phyloP scores from a whole-genome alignment of 2,797 vertebrate genomes.

The Dryobates pubescens region DNA sequence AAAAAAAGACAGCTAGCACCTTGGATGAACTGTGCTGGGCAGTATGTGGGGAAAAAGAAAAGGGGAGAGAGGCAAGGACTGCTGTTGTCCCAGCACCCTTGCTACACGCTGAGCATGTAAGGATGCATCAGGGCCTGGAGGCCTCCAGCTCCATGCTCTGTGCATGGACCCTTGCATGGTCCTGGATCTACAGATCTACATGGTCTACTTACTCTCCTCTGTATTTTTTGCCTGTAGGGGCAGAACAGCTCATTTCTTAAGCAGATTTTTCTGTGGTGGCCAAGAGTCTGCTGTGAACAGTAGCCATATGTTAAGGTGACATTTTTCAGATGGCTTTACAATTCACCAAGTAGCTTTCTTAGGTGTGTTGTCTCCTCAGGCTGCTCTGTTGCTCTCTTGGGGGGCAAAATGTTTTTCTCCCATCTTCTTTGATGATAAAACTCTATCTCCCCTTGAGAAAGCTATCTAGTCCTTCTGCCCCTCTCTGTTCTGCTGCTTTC shows the following conservation, averaged over 20 bases:
- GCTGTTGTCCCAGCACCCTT: not conserved
- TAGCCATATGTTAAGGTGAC: not conserved
- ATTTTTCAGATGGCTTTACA: conserved; percentile 1
- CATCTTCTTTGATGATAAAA: not conserved
- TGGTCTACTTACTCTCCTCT: not conserved
- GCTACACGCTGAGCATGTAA: not conserved
- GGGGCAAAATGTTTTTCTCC: not conserved
- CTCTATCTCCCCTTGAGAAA: not conserved
- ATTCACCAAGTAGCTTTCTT: not conserved
- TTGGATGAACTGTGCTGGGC: not conserved
- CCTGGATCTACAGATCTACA: not conserved
- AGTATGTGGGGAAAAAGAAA: not conserved
- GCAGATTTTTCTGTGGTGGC: not conserved
- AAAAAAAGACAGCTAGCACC: not conserved
- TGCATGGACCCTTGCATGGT: rapidly evolving
- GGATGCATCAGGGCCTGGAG: not conserved
- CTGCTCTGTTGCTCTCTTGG: not conserved
- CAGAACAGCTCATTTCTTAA: not conserved
- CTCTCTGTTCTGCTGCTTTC: not conserved
- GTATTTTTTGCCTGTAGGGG: not conserved
- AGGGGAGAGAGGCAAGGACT: not conserved
- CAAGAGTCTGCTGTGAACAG: not conserved
- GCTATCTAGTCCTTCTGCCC: not conserved
- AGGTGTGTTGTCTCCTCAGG: not conserved
- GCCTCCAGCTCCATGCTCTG: not conserved